These are phyloP conservation scores for Idris sp. DNA, from an alignment of 1,140 invertebrate species.

Conservation along the genomic window DNA sequence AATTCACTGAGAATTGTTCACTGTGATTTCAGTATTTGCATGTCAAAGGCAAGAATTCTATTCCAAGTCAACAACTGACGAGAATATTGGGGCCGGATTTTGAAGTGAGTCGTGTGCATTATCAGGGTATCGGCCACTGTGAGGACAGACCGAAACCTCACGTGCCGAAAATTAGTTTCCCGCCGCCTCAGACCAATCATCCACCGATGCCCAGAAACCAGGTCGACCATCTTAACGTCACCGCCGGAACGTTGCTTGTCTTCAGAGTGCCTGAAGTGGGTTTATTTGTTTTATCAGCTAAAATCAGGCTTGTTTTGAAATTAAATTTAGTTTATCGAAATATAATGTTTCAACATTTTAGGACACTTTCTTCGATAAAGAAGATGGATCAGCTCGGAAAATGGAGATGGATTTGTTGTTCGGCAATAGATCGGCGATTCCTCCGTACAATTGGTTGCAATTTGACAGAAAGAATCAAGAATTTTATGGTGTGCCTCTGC, in stretches of 20 bases:
- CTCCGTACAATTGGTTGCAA: constrained; percentile 89
- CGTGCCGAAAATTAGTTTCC: constrained; percentile 76
- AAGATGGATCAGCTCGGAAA: constrained; percentile 87
- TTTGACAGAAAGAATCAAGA: constrained; percentile 93
- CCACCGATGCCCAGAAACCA: constrained; percentile 88
- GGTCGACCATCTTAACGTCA: constrained; percentile 89
- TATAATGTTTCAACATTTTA: too few relatives aligned
- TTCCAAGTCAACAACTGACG: constrained; percentile 79
- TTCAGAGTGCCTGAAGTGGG: constrained; percentile 87
- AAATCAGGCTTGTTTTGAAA: too few relatives aligned
- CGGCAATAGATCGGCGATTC: constrained; percentile 83
- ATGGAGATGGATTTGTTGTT: constrained; percentile 87
- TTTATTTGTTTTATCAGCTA: not conserved
- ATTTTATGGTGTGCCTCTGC: constrained; percentile 90
- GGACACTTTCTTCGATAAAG: constrained; percentile 94
- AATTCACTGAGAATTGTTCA: not conserved
- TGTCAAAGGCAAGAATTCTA: constrained; percentile 17
- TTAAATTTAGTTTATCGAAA: too few relatives aligned
- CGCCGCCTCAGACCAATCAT: constrained; percentile 82
- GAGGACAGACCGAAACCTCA: constrained; percentile 73
- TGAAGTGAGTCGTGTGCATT: constrained; percentile 81
- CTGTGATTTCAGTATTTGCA: constrained; percentile 29
- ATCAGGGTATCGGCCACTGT: constrained; percentile 82
- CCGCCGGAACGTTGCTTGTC: constrained; percentile 86
- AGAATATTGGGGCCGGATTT: constrained; percentile 82